phyloP scores from a whole-genome alignment of 2,113 vertebrate genomes.

The Corapipo altera region DNA sequence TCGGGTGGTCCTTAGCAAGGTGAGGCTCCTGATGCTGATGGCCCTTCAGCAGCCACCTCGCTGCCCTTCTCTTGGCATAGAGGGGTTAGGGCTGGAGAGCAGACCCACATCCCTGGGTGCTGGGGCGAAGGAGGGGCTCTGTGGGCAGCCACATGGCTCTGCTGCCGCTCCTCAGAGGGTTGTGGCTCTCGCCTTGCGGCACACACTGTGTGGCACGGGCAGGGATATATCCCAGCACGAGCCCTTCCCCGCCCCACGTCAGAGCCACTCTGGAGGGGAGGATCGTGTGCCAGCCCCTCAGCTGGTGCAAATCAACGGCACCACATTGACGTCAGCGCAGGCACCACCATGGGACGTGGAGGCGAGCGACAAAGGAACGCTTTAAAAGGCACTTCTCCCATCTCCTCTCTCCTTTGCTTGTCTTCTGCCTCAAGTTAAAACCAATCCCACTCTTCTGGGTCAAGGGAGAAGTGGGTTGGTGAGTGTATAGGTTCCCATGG shows the following conservation, averaged over 20 bases:
- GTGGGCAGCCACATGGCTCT: not conserved
- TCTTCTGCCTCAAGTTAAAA: not conserved
- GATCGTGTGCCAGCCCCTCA: not conserved
- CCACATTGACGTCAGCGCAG: not conserved
- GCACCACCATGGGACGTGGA: not conserved
- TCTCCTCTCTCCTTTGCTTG: not conserved
- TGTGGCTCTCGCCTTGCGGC: fast-evolving
- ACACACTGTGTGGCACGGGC: not conserved
- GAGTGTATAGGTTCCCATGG: not conserved
- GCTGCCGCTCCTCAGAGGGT: not conserved
- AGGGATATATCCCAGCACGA: not conserved
- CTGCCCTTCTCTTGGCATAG: not conserved
- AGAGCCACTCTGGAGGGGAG: not conserved
- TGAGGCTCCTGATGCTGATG: not conserved
- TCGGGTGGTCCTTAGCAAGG: not conserved
- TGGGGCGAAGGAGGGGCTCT: not conserved
- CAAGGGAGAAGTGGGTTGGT: not conserved
- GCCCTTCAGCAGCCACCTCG: not conserved
- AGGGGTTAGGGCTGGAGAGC: not conserved
- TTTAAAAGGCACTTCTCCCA: not conserved
- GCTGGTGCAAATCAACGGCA: not conserved
- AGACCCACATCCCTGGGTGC: fast-evolving
- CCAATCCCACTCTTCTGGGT: not conserved
- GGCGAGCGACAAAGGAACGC: not conserved
- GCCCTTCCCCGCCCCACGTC: not conserved